phyloP scores from a whole-genome alignment of 2,113 vertebrate genomes.

The Pluvianellus socialis region DNA sequence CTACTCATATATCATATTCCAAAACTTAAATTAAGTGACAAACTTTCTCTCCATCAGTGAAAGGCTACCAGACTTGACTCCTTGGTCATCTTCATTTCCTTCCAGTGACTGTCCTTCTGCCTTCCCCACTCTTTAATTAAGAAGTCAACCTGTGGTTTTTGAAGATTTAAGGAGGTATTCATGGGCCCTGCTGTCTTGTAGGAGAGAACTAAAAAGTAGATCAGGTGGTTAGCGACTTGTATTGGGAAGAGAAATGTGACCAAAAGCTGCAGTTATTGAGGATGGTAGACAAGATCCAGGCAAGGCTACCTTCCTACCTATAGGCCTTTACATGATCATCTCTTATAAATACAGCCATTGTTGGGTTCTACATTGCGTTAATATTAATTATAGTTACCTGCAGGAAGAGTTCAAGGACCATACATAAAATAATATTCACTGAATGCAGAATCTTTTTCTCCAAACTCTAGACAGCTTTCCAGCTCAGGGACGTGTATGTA shows the following conservation, averaged over 20 bases:
- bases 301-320: not conserved
- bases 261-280: not conserved
- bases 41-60: not conserved
- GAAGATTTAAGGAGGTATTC: not conserved
- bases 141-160: not conserved
- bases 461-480: not conserved
- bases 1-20: not conserved
- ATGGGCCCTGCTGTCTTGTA: not conserved
- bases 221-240: not conserved
- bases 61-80: not conserved
- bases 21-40: not conserved
- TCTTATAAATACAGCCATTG: not conserved
- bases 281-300: not conserved
- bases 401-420: not conserved
- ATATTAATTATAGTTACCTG: not conserved
- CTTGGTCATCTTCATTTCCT: not conserved
- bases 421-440: not conserved
- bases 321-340: not conserved
- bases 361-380: not conserved
- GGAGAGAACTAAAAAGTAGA: not conserved
- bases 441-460: not conserved
- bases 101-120: not conserved
- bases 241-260: not conserved
- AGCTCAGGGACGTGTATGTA: fast-evolving
- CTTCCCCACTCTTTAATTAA: not conserved